These are phyloP conservation scores for Trachymyrmex septentrionalis DNA, from an alignment of 1,140 invertebrate species.

Conservation along the genomic window DNA sequence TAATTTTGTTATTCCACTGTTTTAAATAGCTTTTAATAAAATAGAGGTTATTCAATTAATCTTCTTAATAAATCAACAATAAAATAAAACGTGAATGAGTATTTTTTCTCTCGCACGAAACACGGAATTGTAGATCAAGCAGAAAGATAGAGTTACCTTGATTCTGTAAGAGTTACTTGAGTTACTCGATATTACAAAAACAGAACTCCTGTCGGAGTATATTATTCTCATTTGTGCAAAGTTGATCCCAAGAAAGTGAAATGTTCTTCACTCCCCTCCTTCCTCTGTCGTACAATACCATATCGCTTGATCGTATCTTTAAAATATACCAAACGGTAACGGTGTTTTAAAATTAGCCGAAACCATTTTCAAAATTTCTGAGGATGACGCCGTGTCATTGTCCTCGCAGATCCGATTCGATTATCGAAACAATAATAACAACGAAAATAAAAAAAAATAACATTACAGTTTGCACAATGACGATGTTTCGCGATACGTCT, in stretches of 20 bases:
- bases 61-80: not conserved
- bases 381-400: not conserved
- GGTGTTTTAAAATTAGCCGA: not conserved
- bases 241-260: not conserved
- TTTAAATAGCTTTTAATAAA: not conserved
- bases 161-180: too few species aligned
- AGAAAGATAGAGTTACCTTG: too few species aligned
- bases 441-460: not conserved
- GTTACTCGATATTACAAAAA: too few species aligned
- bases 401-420: not conserved
- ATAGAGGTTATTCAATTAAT: too few species aligned
- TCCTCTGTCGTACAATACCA: too few species aligned
- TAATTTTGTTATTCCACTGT: not conserved
- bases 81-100: not conserved
- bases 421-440: not conserved
- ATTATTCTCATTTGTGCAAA: not conserved
- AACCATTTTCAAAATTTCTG: not conserved
- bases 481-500: not conserved
- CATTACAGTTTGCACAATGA: not conserved
- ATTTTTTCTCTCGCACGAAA: not conserved
- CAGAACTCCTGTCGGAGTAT: not conserved
- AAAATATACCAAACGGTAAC: too few species aligned
- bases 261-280: too few species aligned
- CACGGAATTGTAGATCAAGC: not conserved
- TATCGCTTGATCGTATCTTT: too few species aligned